phyloP scores from a whole-genome alignment of 2,888 invertebrate species.

The Tethea ocularis region DNA sequence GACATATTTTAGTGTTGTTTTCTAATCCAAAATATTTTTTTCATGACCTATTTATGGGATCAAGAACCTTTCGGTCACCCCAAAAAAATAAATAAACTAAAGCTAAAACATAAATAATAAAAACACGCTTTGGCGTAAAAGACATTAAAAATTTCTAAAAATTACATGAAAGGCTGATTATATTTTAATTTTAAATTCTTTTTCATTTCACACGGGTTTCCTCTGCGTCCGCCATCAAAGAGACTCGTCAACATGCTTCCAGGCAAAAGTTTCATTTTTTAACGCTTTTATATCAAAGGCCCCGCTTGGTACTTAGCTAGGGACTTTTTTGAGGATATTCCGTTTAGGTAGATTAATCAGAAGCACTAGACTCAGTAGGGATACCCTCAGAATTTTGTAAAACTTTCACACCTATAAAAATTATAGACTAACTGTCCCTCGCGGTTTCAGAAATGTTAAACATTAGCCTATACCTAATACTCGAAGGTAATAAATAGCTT shows the following conservation, averaged over 20 bases:
- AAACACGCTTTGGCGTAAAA: neutral
- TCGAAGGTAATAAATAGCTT: no score
- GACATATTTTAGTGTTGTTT: no score
- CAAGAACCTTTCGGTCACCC: no score
- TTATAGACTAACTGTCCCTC: no score
- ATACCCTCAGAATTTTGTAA: neutral
- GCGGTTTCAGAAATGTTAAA: no score
- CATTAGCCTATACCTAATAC: no score
- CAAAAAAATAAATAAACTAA: no score
- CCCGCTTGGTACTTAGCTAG: neutral
- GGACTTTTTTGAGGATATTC: neutral
- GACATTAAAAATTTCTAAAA: neutral
- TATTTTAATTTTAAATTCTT: slow-evolving; percentile 1
- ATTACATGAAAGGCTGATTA: neutral
- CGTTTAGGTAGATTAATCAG: neutral
- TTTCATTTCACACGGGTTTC: neutral
- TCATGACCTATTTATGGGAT: no score
- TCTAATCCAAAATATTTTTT: no score
- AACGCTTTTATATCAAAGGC: slow-evolving; percentile 2
- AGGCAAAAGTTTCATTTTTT: neutral
- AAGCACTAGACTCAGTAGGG: neutral
- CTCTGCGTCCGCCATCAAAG: slow-evolving; percentile 4
- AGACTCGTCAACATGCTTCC: slow-evolving; percentile 1
- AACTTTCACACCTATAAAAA: no score
- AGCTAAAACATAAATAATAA: neutral